Evolutionary conservation across 2,888 invertebrate species (phyloP), one percentile per base, ranked within the genome.

Genomic region (Diachrysia chrysitis): DNA sequence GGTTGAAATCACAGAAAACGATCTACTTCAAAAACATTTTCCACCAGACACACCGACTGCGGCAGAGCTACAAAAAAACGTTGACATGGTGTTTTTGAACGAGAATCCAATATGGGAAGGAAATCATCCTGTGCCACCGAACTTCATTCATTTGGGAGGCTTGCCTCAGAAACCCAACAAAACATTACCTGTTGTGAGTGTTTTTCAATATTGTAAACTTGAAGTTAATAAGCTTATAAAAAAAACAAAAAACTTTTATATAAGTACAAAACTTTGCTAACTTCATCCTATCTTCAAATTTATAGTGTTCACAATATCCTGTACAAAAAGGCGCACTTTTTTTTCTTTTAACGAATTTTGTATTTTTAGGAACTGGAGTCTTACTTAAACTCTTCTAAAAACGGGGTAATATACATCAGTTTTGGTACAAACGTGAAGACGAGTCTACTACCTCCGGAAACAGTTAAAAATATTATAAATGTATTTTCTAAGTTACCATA

Each of bases 341-440:
- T 16, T 7, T 23, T 14, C 6, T 37, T 16, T 0, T 19, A 35
- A 35, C 2, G 9, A 5, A 16, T 14, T 42, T 58, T 59, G 3
- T 57, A 57, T 21, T 83, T 83, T 29, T 66, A 93, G 92, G 91
- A 92, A 9, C 75, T 95, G 0, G 81, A 92, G 66, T 62, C 74
- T 6, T 93, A 87, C 68, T 70, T 94, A 1, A 90, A 93, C 48
- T 86, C 88, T 1, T 91, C 94, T 0, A 84, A 87, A 42, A 75
- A 92, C n/a, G 95, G 95, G 0, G 92, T 94, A 0, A 89, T 95
- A 1, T 94, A 92, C 68, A 86, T 95, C 54, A 95, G 95, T 73
- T 90, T 95, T 63, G 95, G 95, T 0, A 90, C 95, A 0, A 93
- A 92, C 37, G 86, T 92, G 0, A 79, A 86, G 2, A 87, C 91